Evolutionary conservation across 2,888 invertebrate genomes (phyloP).

Genomic region (Calameuta idolon): DNA sequence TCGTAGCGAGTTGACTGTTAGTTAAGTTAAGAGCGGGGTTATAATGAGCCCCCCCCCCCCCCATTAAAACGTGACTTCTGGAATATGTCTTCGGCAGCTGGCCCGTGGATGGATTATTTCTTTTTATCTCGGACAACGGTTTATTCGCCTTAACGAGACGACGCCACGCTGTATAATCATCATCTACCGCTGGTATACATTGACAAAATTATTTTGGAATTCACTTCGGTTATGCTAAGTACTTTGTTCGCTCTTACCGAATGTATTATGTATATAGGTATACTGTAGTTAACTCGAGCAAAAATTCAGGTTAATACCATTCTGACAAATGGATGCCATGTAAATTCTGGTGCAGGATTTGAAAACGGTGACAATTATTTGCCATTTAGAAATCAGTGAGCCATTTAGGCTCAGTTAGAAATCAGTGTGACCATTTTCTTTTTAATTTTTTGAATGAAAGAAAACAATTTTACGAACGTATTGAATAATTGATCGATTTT

Average conservation of each 20-base stretch:
- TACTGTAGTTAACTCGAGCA: not conserved
- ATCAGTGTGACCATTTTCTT: not conserved
- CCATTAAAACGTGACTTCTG: conserved; percentile 55
- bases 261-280: not conserved
- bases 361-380: not conserved
- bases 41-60: conserved; percentile 47
- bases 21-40: conserved; percentile 47
- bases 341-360: no score
- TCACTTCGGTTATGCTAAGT: no score
- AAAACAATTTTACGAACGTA: not conserved
- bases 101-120: conserved; percentile 43
- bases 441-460: not conserved
- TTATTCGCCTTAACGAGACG: conserved; percentile 37
- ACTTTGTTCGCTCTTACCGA: not conserved
- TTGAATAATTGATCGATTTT: not conserved
- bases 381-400: no score
- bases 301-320: not conserved
- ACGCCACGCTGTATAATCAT: conserved; percentile 32
- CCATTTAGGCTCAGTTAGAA: not conserved
- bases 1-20: conserved; percentile 36
- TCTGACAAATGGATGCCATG: not conserved
- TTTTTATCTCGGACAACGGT: conserved; percentile 42
- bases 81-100: conserved; percentile 53
- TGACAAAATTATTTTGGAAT: no score
- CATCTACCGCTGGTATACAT: not conserved